phyloP scores from a whole-genome alignment of 1,140 invertebrate genomes.

The Aleiodes sp. region DNA sequence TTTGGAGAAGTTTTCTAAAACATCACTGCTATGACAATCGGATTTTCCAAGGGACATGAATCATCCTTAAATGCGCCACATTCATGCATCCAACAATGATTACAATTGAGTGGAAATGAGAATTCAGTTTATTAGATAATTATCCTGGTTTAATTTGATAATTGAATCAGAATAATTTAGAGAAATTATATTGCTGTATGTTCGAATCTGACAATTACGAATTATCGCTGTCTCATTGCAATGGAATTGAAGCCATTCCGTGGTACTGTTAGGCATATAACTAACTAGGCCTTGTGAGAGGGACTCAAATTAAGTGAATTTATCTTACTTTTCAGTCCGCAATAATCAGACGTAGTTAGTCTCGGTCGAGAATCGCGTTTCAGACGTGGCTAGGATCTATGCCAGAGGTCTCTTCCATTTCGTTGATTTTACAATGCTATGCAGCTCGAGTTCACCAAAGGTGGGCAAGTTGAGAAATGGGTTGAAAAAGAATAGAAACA shows the following conservation, averaged over 20 bases:
- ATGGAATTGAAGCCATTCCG: conserved; percentile 20
- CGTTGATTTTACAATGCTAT: background rate
- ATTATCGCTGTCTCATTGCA: conserved; percentile 15
- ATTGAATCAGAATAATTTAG: background rate
- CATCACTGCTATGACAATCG: background rate
- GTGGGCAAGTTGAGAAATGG: too few species aligned
- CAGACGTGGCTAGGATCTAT: conserved; percentile 17
- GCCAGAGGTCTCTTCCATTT: background rate
- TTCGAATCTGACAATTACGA: background rate
- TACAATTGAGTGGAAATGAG: too few species aligned
- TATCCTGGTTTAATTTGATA: background rate
- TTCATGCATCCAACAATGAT: too few species aligned
- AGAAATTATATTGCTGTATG: background rate
- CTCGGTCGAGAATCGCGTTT: conserved; percentile 31
- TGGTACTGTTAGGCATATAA: conserved; percentile 20
- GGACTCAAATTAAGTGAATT: conserved; percentile 49
- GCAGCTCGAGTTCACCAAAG: background rate
- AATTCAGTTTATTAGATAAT: background rate
- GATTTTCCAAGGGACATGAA: too few species aligned
- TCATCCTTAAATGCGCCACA: too few species aligned
- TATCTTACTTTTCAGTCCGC: conserved; percentile 43
- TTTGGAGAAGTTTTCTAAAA: background rate
- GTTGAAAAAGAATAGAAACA: too few species aligned
- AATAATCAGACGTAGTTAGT: conserved; percentile 53
- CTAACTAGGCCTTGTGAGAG: conserved; percentile 24